phyloP scores from a whole-genome alignment of 53 echinoderm and acorn worm genomes.

The Stichopus horrens region DNA sequence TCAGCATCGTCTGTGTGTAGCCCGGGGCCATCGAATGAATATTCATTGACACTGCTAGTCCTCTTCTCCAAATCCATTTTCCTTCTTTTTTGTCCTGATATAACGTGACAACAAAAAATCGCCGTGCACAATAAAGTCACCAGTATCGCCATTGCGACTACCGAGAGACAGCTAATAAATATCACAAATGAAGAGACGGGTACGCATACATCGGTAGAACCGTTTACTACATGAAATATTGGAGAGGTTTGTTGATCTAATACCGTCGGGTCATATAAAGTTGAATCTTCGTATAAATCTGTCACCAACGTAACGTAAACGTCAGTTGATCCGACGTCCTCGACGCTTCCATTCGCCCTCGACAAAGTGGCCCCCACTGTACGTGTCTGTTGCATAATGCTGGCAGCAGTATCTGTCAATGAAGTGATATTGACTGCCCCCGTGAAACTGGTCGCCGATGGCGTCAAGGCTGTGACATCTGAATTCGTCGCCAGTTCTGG shows the following conservation, averaged over 20 bases:
- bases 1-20: neutral
- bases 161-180: neutral
- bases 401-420: too few species aligned
- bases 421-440: too few species aligned
- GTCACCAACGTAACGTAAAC: too few species aligned
- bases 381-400: too few species aligned
- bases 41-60: neutral
- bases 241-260: neutral
- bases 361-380: too few species aligned
- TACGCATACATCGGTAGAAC: neutral
- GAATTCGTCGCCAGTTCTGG: neutral
- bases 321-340: too few species aligned
- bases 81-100: neutral
- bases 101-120: neutral
- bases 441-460: too few species aligned
- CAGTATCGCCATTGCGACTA: neutral
- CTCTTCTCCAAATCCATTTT: slow-evolving; percentile 7
- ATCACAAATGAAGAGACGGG: neutral
- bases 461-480: neutral
- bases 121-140: neutral
- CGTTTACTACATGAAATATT: neutral
- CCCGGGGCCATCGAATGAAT: neutral
- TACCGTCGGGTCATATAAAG: neutral
- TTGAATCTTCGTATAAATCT: neutral
- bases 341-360: too few species aligned